Evolutionary conservation across 2,888 invertebrate genomes (phyloP).

Genomic region (Cosmopolites sordidus): DNA sequence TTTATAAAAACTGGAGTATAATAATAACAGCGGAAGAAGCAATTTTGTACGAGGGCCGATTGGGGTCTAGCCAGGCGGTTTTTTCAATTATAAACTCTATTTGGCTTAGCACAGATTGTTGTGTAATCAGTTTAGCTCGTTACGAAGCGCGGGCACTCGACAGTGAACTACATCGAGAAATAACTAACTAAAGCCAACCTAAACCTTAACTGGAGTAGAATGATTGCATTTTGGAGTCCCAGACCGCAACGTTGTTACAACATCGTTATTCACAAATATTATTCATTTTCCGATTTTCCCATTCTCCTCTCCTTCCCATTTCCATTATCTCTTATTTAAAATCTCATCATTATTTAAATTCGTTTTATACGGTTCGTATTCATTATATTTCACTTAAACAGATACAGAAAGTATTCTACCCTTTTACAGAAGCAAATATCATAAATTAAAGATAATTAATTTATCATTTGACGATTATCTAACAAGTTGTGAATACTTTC

Average conservation of each 20-base stretch:
- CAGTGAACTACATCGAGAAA: constrained; percentile 50
- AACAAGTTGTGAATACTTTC: no score
- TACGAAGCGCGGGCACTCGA: constrained; percentile 49
- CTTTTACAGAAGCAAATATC: no score
- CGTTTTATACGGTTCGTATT: constrained; percentile 11
- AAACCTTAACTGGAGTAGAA: constrained; percentile 53
- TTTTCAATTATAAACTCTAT: constrained; percentile 54
- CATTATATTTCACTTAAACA: no score
- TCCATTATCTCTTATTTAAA: constrained; percentile 34
- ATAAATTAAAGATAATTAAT: no score
- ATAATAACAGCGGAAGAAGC: constrained; percentile 19
- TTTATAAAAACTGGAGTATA: constrained; percentile 2
- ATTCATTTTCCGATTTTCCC: constrained; percentile 36
- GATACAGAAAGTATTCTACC: no score
- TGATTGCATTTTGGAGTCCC: constrained; percentile 48
- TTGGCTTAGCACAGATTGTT: constrained; percentile 53
- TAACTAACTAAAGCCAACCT: constrained; percentile 51
- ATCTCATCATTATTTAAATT: constrained; percentile 40
- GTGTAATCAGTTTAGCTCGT: constrained; percentile 52
- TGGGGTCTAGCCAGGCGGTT: constrained; percentile 39
- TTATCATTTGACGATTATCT: no score
- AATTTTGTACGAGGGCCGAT: constrained; percentile 15
- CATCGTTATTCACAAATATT: constrained; percentile 43
- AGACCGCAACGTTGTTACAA: constrained; percentile 34
- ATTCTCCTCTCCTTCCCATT: constrained; percentile 24